Evolutionary conservation across 2,113 vertebrate genomes (phyloP).

Genomic region (Microcebus griseorufus): DNA sequence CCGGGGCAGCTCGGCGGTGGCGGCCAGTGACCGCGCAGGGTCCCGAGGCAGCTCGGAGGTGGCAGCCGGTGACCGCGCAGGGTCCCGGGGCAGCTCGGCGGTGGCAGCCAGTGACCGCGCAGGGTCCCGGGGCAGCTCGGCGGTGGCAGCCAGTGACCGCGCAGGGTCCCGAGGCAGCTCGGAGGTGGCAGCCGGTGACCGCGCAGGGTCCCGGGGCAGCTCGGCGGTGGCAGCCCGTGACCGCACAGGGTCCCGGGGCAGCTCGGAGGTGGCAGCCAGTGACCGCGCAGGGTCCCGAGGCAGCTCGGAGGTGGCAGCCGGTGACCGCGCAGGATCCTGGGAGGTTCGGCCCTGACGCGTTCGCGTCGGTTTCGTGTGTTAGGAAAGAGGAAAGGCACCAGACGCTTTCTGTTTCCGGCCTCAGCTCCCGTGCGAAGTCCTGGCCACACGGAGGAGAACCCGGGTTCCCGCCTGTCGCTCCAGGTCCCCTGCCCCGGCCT

Average conservation of each 20-base stretch:
- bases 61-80: no score
- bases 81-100: no score
- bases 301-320: constrained; percentile 51
- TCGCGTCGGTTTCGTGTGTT: not conserved
- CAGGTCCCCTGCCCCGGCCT: not conserved
- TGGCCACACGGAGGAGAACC: not conserved
- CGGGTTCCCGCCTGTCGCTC: fast-evolving
- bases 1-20: no score
- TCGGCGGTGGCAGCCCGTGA: fast-evolving
- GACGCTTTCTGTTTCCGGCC: constrained; percentile 4
- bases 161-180: not conserved
- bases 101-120: no score
- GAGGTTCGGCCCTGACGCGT: not conserved
- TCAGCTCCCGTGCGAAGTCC: not conserved
- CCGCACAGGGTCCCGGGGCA: no score
- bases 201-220: not conserved
- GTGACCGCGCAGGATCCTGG: not conserved
- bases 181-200: constrained; percentile 52
- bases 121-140: no score
- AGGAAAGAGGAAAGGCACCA: not conserved
- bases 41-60: no score
- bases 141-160: no score
- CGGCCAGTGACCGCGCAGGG: no score
- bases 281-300: no score
- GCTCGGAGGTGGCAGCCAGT: no score